A percentile compares a stretch with the other conserved stretches of the same genome.
Evolutionary conservation across 1,140 invertebrate species (phyloP).

Genomic region (Drosophila obscura): DNA sequence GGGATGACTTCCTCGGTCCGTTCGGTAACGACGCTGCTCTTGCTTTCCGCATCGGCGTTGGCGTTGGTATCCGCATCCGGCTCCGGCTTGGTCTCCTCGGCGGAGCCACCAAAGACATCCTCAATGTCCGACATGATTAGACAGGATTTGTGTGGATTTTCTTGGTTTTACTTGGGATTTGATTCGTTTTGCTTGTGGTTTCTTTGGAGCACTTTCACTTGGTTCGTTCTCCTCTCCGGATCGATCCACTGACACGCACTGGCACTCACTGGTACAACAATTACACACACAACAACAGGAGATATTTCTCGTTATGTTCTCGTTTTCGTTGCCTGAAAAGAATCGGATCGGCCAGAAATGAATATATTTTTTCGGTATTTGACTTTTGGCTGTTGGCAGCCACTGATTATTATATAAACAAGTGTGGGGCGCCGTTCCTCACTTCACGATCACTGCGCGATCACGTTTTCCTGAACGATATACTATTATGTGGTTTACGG

Average conservation of each 20-base stretch:
- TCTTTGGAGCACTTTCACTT: constrained; percentile 70
- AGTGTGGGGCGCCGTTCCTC: constrained; percentile 8
- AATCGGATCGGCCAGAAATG: constrained; percentile 35
- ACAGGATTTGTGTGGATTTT: constrained; percentile 22
- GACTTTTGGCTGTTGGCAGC: constrained; percentile 46
- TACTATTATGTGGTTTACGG: neutral
- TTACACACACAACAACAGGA: constrained; percentile 41
- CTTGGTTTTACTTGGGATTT: constrained; percentile 21
- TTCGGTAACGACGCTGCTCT: constrained; percentile 70
- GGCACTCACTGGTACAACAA: constrained; percentile 47
- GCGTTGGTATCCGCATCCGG: constrained; percentile 14
- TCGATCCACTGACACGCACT: constrained; percentile 26
- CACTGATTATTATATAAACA: constrained; percentile 49
- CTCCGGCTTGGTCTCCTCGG: constrained; percentile 50
- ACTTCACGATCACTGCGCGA: constrained; percentile 26
- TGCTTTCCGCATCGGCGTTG: constrained; percentile 57
- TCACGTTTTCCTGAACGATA: constrained; percentile 1
- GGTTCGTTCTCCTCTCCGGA: constrained; percentile 46
- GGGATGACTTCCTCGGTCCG: constrained; percentile 71
- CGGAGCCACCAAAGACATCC: constrained; percentile 65
- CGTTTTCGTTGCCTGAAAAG: constrained; percentile 43
- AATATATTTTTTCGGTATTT: constrained; percentile 39
- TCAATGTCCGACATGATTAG: constrained; percentile 78
- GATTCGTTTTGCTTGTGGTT: constrained; percentile 26
- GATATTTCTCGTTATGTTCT: constrained; percentile 35